These are phyloP conservation scores for Mobula hypostoma DNA, from an alignment of 2,113 vertebrate genomes.

Conservation along the genomic window DNA sequence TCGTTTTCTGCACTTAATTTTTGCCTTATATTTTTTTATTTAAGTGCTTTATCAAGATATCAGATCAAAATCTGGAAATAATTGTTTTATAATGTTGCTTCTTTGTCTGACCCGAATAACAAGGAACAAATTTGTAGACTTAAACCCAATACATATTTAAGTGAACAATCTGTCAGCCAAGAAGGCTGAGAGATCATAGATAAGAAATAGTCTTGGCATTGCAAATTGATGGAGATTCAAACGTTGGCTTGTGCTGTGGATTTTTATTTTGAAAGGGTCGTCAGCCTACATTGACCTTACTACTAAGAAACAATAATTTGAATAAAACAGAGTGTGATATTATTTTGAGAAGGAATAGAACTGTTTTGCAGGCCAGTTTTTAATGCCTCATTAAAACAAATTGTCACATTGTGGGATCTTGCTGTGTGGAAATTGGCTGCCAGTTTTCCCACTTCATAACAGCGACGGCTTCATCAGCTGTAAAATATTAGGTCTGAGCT, in stretches of 20 bases:
- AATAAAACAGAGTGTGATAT: background rate
- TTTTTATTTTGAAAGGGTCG: background rate
- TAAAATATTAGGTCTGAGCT: background rate
- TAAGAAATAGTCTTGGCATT: constrained; percentile 22
- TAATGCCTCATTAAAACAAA: background rate
- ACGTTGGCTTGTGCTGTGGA: background rate
- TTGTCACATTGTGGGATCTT: background rate
- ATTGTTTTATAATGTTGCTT: constrained; percentile 29
- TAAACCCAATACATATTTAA: constrained; percentile 19
- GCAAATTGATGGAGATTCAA: background rate
- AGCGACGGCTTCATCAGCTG: background rate
- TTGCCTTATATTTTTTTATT: background rate
- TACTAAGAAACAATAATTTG: background rate
- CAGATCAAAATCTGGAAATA: constrained; percentile 32
- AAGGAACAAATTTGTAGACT: constrained; percentile 35
- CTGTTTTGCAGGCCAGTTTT: background rate
- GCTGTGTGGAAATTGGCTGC: background rate
- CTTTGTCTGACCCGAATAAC: constrained; percentile 32
- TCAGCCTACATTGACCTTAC: background rate
- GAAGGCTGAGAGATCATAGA: constrained; percentile 14
- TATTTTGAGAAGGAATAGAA: background rate
- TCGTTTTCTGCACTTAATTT: background rate
- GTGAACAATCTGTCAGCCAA: constrained; percentile 33
- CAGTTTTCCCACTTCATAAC: background rate
- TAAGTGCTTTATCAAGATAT: constrained; percentile 13